Evolutionary conservation across 2,113 vertebrate genomes (phyloP).

Genomic region (Microtus ochrogaster): DNA sequence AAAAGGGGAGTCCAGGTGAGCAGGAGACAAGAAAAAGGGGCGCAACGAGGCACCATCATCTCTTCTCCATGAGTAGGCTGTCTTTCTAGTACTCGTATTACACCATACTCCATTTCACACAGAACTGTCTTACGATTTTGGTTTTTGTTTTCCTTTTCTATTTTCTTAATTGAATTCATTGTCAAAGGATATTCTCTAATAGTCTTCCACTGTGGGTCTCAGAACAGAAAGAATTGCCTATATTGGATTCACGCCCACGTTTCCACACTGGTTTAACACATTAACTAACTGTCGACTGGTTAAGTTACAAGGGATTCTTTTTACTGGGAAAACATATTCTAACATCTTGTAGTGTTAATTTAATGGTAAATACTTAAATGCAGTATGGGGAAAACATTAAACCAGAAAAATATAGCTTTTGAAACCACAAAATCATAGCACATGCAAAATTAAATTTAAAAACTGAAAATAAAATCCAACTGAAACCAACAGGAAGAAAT

Average conservation of each 20-base stretch:
- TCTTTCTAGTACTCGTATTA: not conserved
- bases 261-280: not conserved
- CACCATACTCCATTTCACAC: not conserved
- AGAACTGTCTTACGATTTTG: not conserved
- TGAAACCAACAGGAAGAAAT: not conserved
- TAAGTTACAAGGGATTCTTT: not conserved
- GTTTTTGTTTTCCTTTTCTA: not conserved
- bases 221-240: not conserved
- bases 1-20: not conserved
- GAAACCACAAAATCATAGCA: constrained; percentile 17
- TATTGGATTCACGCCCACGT: not conserved
- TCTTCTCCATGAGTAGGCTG: not conserved
- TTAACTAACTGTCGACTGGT: not conserved
- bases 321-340: not conserved
- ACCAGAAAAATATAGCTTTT: not conserved
- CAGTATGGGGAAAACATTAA: not conserved
- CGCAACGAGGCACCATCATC: not conserved
- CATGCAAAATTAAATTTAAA: constrained; percentile 24
- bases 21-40: not conserved
- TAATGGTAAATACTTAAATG: constrained; percentile 17
- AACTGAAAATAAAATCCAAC: not conserved
- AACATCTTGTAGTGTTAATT: constrained; percentile 17
- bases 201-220: not conserved
- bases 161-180: not conserved
- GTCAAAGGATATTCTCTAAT: not conserved